Evolutionary conservation across 2,797 vertebrate genomes (phyloP).

Genomic region (Austrolebias charrua): DNA sequence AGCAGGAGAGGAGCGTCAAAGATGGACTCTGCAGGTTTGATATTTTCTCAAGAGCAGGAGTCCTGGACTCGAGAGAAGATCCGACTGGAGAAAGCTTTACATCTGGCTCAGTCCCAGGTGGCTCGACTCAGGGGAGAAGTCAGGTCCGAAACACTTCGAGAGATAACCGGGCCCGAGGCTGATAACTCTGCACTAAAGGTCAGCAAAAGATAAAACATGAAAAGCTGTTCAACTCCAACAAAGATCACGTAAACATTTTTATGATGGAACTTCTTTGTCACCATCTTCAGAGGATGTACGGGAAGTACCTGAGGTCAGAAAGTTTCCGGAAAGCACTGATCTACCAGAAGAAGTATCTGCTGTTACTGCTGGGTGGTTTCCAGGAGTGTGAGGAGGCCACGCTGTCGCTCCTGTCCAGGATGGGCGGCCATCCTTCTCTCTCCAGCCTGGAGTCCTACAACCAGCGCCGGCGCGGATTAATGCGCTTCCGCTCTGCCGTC

Average conservation of each 20-base stretch:
- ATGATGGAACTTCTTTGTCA: not conserved
- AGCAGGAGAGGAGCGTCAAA: slow-evolving; percentile 58
- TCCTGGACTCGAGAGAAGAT: slow-evolving; percentile 85
- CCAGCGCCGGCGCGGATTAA: slow-evolving; percentile 82
- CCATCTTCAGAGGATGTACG: slow-evolving; percentile 87
- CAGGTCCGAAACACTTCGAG: slow-evolving; percentile 81
- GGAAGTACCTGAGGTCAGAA: slow-evolving; percentile 92
- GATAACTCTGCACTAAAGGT: slow-evolving; percentile 90
- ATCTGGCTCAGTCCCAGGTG: slow-evolving; percentile 84
- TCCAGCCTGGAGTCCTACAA: slow-evolving; percentile 78
- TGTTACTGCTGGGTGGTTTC: slow-evolving; percentile 93
- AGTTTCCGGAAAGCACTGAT: slow-evolving; percentile 96
- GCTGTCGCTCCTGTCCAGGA: slow-evolving; percentile 87
- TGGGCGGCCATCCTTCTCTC: slow-evolving; percentile 85
- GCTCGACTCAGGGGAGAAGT: slow-evolving; percentile 86
- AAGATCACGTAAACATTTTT: not conserved
- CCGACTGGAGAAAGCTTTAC: slow-evolving; percentile 85
- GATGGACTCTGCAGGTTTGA: slow-evolving; percentile 65
- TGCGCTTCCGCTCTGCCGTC: slow-evolving; percentile 89
- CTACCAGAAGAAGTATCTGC: slow-evolving; percentile 97
- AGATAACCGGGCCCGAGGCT: slow-evolving; percentile 80
- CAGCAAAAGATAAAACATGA: not conserved
- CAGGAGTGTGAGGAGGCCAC: slow-evolving; percentile 97
- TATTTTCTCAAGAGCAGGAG: slow-evolving; percentile 86
- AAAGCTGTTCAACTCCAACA: not conserved